A percentile compares a stretch with the other conserved stretches of the same genome.
phyloP scores from a whole-genome alignment of 2,113 vertebrate genomes.

The Empidonax traillii region DNA sequence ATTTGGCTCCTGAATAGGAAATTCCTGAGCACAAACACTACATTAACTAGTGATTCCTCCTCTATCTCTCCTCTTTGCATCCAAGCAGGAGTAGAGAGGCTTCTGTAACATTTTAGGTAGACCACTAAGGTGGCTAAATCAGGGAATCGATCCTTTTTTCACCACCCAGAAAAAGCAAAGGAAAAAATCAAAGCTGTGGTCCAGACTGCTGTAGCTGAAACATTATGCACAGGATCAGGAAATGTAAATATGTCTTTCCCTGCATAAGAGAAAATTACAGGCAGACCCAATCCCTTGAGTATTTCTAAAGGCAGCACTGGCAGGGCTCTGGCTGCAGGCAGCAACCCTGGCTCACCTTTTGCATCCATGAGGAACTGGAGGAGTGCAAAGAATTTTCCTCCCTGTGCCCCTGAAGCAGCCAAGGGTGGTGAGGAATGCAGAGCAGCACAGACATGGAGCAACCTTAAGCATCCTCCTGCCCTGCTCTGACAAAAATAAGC shows the following conservation, averaged over 20 bases:
- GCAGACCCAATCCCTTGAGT: background rate
- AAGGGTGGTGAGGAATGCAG: background rate
- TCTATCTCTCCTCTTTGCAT: background rate
- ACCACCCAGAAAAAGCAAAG: background rate
- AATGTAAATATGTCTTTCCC: background rate
- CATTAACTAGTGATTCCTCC: background rate
- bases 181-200: background rate
- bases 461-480: background rate
- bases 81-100: background rate
- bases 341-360: background rate
- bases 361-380: background rate
- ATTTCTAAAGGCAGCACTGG: background rate
- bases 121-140: background rate
- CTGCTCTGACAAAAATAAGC: background rate
- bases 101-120: background rate
- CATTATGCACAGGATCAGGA: background rate
- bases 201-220: background rate
- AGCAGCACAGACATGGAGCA: accelerated
- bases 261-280: background rate
- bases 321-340: background rate
- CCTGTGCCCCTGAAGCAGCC: background rate
- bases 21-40: background rate
- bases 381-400: background rate
- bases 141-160: background rate
- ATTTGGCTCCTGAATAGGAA: background rate